phyloP scores from a whole-genome alignment of 2,797 vertebrate genomes.

The Bryconaethiops microstoma region DNA sequence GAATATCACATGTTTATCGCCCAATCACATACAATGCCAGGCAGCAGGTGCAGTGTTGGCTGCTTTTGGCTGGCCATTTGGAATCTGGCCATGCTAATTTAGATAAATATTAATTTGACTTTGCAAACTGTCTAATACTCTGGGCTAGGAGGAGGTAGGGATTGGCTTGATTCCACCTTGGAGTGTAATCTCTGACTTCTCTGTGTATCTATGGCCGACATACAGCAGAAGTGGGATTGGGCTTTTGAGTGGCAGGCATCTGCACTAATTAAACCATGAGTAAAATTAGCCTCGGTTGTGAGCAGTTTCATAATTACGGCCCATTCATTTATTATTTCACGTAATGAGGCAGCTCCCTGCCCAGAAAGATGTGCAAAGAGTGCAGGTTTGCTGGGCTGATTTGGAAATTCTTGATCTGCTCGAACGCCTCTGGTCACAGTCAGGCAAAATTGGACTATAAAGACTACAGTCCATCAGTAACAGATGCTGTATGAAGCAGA shows the following conservation, averaged over 20 bases:
- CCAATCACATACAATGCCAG: conserved; percentile 12
- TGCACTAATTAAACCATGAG: conserved; percentile 76
- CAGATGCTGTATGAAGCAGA: background rate
- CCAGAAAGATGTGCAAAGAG: conserved; percentile 64
- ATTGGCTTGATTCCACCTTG: conserved; percentile 33
- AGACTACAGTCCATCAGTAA: conserved; percentile 1
- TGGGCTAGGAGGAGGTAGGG: conserved; percentile 10
- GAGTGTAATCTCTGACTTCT: conserved; percentile 64
- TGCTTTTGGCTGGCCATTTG: conserved; percentile 32
- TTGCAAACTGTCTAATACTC: conserved; percentile 43
- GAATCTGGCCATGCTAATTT: conserved; percentile 43
- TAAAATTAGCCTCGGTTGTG: conserved; percentile 75
- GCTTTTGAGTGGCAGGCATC: conserved; percentile 72
- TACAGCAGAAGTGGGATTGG: conserved; percentile 60
- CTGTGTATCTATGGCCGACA: conserved; percentile 55
- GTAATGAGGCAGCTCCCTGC: conserved; percentile 70
- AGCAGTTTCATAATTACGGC: conserved; percentile 75
- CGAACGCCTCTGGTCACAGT: conserved; percentile 30
- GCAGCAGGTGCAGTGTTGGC: conserved; percentile 33
- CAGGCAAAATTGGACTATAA: conserved; percentile 8
- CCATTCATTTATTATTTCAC: conserved; percentile 76
- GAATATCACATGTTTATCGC: conserved; percentile 28
- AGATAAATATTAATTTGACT: conserved; percentile 54
- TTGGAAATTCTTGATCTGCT: conserved; percentile 45
- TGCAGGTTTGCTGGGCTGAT: conserved; percentile 61